Base-by-base conservation (phyloP, 2,888 invertebrate genomes). In the Tachina lurida region DNA sequence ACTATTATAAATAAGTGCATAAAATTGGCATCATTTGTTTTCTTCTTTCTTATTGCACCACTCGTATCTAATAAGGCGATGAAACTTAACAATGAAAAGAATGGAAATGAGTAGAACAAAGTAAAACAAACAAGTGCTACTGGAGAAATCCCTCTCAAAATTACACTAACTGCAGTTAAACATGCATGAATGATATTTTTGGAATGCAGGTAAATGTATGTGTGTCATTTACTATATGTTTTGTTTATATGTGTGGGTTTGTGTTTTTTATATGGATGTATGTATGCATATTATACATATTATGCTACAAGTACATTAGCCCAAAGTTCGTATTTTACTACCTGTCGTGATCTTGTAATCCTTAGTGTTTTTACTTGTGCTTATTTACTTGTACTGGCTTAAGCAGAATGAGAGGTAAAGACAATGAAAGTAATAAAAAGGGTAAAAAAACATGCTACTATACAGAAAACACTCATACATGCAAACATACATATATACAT, bases 341-440 rank as follows among this genome's bases (percentile, higher is more conserved):
- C 84, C 84, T 87, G 79, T 60, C 80, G 77, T 87, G 82, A 79
- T 84, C 84, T 87, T 78, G 84, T 84, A 79, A 86, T 77, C 83
- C 80, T 52, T 80, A 80, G 77, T 76, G 76, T 76, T 79, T 82
- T 74, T 77, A 67, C 77, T 68, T 73, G 52, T 54, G 60, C 76
- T 83, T 83, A 71, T 84, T 78, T 78, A 67, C 79, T 49, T 77
- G 47, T 58, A 58, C 58, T 67, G 15, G 43, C 22, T 17, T 47
- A 54, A 52, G 54, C 17, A 9, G 19, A 12, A 70, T 31, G 62
- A 47, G 12, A 45, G 54, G n/a, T 45, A 68, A 63, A 84, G 58
- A 75, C 58, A 62, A 74, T 60, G 13, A 45, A 65, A 52, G 73
- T 41, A 73, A 73, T 43, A 31, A 39, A 74, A 75, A 63, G 62